Evolutionary conservation across 2,888 invertebrate genomes (phyloP).

Genomic region (Tipula lateralis): DNA sequence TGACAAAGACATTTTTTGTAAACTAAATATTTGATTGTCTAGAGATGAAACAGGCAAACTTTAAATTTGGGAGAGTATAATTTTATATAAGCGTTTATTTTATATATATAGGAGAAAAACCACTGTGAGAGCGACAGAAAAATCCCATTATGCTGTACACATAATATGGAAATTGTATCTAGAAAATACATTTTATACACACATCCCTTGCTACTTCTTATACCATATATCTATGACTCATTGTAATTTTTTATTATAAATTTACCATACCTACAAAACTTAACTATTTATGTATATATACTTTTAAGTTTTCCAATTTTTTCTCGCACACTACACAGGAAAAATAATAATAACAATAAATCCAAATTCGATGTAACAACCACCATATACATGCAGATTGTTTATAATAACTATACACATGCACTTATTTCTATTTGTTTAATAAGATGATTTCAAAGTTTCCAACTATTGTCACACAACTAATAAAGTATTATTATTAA

Average conservation of each 20-base stretch:
- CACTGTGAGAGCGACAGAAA: neutral
- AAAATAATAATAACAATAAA: neutral
- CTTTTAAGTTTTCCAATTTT: constrained; percentile 7
- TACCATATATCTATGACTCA: neutral
- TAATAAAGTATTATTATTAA: no score
- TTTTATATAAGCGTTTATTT: neutral
- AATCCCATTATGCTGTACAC: neutral
- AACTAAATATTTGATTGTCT: constrained; percentile 11
- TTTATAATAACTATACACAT: neutral
- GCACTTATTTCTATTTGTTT: neutral
- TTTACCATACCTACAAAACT: constrained; percentile 19
- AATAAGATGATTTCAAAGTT: neutral
- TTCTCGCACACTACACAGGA: neutral
- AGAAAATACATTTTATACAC: neutral
- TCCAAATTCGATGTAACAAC: neutral
- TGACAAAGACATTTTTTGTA: constrained; percentile 9
- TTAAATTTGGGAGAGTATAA: neutral
- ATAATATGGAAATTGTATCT: neutral
- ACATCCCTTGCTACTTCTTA: constrained; percentile 15
- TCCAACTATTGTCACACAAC: neutral
- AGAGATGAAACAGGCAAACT: neutral
- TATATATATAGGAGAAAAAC: neutral
- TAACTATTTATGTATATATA: neutral
- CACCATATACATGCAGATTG: neutral
- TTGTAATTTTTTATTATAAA: neutral